These are phyloP conservation scores for Polypedilum pembai DNA, from an alignment of 1,140 invertebrate species.

Conservation along the genomic window DNA sequence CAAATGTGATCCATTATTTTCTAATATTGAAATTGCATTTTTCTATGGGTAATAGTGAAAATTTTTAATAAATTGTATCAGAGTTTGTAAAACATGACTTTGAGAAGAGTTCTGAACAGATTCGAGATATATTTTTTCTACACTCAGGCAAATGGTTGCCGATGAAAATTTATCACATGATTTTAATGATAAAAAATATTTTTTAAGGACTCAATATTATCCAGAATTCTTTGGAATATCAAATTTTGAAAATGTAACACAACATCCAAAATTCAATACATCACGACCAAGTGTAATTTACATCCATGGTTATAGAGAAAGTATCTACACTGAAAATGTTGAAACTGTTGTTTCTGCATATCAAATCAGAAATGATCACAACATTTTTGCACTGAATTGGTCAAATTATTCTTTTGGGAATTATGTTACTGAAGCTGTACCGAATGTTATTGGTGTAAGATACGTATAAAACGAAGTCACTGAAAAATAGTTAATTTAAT, in stretches of 20 bases:
- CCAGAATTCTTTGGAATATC: not conserved
- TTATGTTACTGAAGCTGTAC: conserved; percentile 30
- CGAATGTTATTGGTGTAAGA: conserved; percentile 22
- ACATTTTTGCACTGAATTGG: conserved; percentile 36
- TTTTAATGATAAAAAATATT: too few relatives aligned
- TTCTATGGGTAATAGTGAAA: not conserved
- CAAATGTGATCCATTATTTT: not conserved
- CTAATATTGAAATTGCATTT: not conserved
- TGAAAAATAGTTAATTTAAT: too few relatives aligned
- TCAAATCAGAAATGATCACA: conserved; percentile 33
- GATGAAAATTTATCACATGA: too few relatives aligned
- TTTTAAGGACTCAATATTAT: not conserved
- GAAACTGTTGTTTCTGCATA: conserved; percentile 30
- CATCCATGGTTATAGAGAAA: conserved; percentile 30
- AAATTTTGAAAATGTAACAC: not conserved
- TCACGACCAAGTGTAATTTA: conserved; percentile 14
- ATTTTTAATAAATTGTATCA: too few relatives aligned
- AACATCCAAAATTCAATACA: conserved; percentile 16
- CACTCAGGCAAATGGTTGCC: too few relatives aligned
- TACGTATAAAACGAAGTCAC: too few relatives aligned
- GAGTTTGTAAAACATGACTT: too few relatives aligned
- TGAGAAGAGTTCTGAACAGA: too few relatives aligned
- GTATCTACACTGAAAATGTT: conserved; percentile 17
- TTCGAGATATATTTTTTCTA: too few relatives aligned
- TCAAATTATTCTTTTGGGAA: conserved; percentile 23